Evolutionary conservation across 2,888 invertebrate species (phyloP).

Genomic region (Nysson spinosus): DNA sequence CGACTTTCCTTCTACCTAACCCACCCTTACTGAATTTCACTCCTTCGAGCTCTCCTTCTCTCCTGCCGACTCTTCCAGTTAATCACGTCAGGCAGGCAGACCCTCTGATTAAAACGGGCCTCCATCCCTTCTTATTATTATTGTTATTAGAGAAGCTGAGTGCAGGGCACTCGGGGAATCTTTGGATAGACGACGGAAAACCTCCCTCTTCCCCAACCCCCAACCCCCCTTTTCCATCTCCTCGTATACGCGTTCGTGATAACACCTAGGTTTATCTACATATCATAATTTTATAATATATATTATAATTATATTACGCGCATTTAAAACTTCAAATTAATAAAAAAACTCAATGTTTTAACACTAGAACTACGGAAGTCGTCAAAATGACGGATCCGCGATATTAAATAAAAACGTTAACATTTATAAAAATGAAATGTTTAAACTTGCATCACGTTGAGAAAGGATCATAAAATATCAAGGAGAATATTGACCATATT

Average conservation of each 20-base stretch:
- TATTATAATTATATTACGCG: too few species aligned
- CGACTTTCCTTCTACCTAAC: conserved; percentile 36
- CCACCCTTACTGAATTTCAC: conserved; percentile 30
- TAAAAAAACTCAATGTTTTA: too few species aligned
- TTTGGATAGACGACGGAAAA: conserved; percentile 36
- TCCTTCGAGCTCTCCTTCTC: conserved; percentile 21
- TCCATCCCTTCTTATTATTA: conserved; percentile 68
- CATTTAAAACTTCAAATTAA: too few species aligned
- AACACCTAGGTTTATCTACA: too few species aligned
- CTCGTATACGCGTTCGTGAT: neutral
- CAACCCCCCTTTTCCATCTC: neutral
- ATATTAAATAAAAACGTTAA: too few species aligned
- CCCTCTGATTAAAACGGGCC: conserved; percentile 72
- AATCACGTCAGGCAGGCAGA: conserved; percentile 71
- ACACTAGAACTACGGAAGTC: too few species aligned
- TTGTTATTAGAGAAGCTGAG: conserved; percentile 66
- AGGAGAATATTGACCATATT: too few species aligned
- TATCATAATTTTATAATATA: too few species aligned
- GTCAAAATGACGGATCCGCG: too few species aligned
- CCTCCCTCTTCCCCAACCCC: conserved; percentile 12
- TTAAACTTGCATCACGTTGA: too few species aligned
- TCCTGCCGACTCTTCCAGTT: conserved; percentile 61
- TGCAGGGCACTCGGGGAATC: conserved; percentile 53
- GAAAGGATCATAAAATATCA: too few species aligned
- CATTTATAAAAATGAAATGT: too few species aligned